phyloP scores from a whole-genome alignment of 2,888 invertebrate species.

The Piscicola geometra region DNA sequence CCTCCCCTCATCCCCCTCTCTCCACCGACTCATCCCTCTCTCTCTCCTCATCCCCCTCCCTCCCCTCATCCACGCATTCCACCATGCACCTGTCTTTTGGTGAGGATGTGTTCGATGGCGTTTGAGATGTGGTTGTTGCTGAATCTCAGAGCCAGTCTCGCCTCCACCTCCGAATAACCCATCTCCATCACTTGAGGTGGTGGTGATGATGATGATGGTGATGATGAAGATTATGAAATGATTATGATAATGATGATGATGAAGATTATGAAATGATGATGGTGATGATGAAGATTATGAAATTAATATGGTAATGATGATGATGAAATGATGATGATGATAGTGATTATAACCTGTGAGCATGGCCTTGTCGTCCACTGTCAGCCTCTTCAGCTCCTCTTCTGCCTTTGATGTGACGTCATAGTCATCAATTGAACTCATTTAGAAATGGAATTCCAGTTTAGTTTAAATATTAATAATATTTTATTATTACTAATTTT shows the following conservation, averaged over 20 bases:
- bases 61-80: no score
- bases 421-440: not conserved
- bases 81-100: constrained; percentile 55
- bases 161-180: constrained; percentile 67
- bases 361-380: constrained; percentile 63
- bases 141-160: constrained; percentile 68
- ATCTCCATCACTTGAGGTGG: constrained; percentile 59
- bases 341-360: constrained; percentile 46
- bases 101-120: constrained; percentile 65
- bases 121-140: constrained; percentile 61
- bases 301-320: not conserved
- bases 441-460: not conserved
- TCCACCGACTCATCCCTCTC: not conserved
- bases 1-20: not conserved
- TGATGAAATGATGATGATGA: not conserved
- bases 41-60: no score
- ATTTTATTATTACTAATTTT: no score
- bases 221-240: not conserved
- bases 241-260: not conserved
- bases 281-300: constrained; percentile 3
- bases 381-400: constrained; percentile 63
- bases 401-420: constrained; percentile 65
- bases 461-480: not conserved
- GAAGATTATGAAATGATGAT: no score
- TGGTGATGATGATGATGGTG: constrained; percentile 7